Percentiles rank a stretch among this genome's conserved stretches.
phyloP scores from a whole-genome alignment of 1,140 invertebrate genomes.

The Formica exsecta region DNA sequence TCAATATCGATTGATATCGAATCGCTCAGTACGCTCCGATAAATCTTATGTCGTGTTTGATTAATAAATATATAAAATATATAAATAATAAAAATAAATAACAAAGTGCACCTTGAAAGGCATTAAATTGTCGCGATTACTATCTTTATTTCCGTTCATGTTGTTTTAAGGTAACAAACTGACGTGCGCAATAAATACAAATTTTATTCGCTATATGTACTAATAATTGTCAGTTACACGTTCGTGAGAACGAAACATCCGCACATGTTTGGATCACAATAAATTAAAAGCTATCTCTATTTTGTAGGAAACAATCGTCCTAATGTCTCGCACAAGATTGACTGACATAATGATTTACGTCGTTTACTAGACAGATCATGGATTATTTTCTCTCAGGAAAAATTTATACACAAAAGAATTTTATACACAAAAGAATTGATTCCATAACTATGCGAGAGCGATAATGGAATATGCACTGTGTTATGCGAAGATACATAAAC shows the following conservation, averaged over 20 bases:
- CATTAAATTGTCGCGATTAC: background rate
- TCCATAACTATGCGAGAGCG: background rate
- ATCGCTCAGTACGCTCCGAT: constrained; percentile 25
- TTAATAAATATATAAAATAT: background rate
- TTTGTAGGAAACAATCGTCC: background rate
- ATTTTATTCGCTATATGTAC: constrained; percentile 55
- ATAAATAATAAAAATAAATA: background rate
- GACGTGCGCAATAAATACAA: constrained; percentile 47
- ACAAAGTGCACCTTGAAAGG: background rate
- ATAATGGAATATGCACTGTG: constrained; percentile 1
- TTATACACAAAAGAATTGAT: constrained; percentile 23
- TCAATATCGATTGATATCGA: background rate
- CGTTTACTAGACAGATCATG: background rate
- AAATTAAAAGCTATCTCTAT: background rate
- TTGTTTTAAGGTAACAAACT: constrained; percentile 3
- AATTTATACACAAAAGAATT: constrained; percentile 15
- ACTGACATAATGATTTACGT: background rate
- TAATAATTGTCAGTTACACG: constrained; percentile 6
- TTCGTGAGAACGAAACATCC: background rate
- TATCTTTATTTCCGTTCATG: constrained; percentile 8
- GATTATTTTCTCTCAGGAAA: background rate
- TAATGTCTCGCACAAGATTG: background rate
- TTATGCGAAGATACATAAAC: background rate
- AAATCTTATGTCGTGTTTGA: background rate
- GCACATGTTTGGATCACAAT: background rate